Evolutionary conservation across 2,113 vertebrate species (phyloP).

Genomic region (Solenodon paradoxus): DNA sequence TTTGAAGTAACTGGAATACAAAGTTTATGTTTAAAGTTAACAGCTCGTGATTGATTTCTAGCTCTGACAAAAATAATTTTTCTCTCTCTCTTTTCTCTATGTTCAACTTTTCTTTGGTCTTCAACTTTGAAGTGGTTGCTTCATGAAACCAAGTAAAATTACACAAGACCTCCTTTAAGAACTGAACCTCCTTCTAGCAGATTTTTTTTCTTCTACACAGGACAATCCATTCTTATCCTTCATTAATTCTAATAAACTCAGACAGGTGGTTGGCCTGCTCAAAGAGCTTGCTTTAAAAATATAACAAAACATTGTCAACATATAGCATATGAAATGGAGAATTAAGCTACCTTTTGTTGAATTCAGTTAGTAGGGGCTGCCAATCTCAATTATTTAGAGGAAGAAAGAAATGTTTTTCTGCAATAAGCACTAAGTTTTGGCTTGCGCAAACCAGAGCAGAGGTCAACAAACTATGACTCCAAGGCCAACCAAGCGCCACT

Average conservation of each 20-base stretch:
- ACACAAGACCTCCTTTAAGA: constrained; percentile 32
- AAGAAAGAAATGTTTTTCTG: constrained; percentile 4
- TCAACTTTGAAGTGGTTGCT: constrained; percentile 44
- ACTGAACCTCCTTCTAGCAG: constrained; percentile 24
- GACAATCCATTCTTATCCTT: constrained; percentile 59
- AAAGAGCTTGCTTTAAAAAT: constrained; percentile 47
- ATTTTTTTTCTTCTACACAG: constrained; percentile 47
- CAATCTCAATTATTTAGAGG: neutral
- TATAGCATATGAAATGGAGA: constrained; percentile 45
- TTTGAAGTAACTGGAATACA: constrained; percentile 34
- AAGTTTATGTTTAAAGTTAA: constrained; percentile 58
- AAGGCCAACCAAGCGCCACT: neutral
- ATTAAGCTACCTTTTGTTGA: constrained; percentile 58
- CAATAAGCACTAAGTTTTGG: neutral
- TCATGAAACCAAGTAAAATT: constrained; percentile 53
- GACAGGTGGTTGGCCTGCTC: constrained; percentile 60
- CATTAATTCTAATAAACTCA: constrained; percentile 68
- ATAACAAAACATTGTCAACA: constrained; percentile 51
- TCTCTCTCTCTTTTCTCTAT: neutral
- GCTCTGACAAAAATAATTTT: constrained; percentile 46
- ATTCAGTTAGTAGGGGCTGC: constrained; percentile 36
- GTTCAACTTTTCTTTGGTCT: neutral
- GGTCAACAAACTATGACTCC: neutral
- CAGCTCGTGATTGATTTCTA: constrained; percentile 67
- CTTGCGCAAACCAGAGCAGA: neutral